A percentile compares a stretch with the other conserved stretches of the same genome.
These are phyloP conservation scores for Hydroisotoma schaefferi DNA, from an alignment of 2,888 invertebrate genomes.

Conservation along the genomic window DNA sequence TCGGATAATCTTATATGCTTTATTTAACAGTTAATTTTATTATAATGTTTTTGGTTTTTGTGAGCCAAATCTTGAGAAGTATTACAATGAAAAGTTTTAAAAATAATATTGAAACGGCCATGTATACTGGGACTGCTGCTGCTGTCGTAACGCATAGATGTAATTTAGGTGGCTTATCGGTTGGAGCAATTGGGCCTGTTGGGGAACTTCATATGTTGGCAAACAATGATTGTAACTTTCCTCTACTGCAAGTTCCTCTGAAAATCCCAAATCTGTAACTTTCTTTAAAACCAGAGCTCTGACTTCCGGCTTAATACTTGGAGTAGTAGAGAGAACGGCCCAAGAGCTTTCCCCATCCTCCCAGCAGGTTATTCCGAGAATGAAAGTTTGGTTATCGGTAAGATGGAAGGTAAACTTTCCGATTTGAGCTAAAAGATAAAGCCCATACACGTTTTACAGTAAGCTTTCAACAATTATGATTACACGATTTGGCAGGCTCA, in stretches of 20 bases:
- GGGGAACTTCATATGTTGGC: too few relatives aligned
- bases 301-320: background rate
- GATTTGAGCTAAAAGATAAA: background rate
- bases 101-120: too few relatives aligned
- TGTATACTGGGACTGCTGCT: too few relatives aligned
- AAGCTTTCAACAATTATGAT: background rate
- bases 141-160: too few relatives aligned
- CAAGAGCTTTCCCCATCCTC: slow-evolving; percentile 2
- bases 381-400: slow-evolving; percentile 3
- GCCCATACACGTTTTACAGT: background rate
- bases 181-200: too few relatives aligned
- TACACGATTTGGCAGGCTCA: background rate
- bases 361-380: slow-evolving; percentile 8
- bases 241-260: background rate
- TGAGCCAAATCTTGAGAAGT: too few relatives aligned
- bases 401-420: slow-evolving; percentile 5
- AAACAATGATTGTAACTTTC: too few relatives aligned
- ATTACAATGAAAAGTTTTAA: too few relatives aligned
- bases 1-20: too few relatives aligned
- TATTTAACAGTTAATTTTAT: too few relatives aligned
- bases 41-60: too few relatives aligned
- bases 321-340: slow-evolving; percentile 8
- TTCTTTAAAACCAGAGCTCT: background rate
- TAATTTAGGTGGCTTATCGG: too few relatives aligned
- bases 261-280: background rate